Evolutionary conservation across 2,888 invertebrate genomes (phyloP), one percentile per base, ranked within the genome.

Genomic region (Carcina quercana): DNA sequence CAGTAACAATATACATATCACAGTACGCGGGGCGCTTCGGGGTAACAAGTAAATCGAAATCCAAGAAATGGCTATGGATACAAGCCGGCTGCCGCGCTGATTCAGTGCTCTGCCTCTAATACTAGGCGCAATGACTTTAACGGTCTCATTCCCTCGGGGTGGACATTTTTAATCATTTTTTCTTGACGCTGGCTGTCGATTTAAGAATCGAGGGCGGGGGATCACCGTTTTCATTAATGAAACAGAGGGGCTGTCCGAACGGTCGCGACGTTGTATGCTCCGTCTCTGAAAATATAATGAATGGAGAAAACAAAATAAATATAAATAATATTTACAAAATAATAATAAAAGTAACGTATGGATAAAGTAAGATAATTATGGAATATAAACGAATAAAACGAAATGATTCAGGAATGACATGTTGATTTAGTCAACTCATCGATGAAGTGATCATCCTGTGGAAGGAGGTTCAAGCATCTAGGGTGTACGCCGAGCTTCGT

Each of bases 201-300:
- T 80, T 78, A 68, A 84, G 80, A 63, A 83, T 79, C 43, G 84
- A 78, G 53, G 83, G 79, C 59, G 83, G 82, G 47, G 78, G 79
- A 61, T 84, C 84, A 53, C 84, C 84, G 53, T 85, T 84, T 60
- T 86, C 85, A 53, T 85, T 85, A 56, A 83, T 70, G 70, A 90
- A 86, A 86, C 91, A 90, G 72, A 94, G 85, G 40, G 94, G 93
- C 70, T 93, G 92, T 63, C 93, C 93, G 66, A 91, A 91, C 42
- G 91, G 89, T 72, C 91, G 86, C 51, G 87, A 87, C 50, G 87
- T 86, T 45, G 86, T 84, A 61, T 80, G 80, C 64, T 87, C 85
- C 58, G 74, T 73, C 67, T 83, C 85, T 85, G 83, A 41, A 76
- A 83, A 74, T 59, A 69, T 50, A 74, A 72, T 44, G 66, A 54